These are phyloP conservation scores for Habrosyne pyritoides DNA, from an alignment of 2,888 invertebrate genomes.

Conservation along the genomic window DNA sequence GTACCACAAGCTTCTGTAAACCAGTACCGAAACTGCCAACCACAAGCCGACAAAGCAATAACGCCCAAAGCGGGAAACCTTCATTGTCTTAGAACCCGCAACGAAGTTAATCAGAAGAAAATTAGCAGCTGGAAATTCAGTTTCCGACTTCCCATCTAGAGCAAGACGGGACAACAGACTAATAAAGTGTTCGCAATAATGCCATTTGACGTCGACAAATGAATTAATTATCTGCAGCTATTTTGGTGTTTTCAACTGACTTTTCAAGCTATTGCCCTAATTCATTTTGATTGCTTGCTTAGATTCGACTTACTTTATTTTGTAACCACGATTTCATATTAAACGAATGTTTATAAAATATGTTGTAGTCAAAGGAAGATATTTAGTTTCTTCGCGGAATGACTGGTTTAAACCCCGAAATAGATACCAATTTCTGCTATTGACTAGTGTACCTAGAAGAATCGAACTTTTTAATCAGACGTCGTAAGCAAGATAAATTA, in stretches of 20 bases:
- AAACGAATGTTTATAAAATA: no score
- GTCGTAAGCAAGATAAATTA: no score
- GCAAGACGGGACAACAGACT: not conserved
- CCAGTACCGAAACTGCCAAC: not conserved
- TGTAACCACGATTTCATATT: no score
- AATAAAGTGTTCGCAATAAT: not conserved
- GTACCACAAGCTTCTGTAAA: not conserved
- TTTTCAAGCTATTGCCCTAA: not conserved
- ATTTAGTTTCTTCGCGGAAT: no score
- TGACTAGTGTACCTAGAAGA: no score
- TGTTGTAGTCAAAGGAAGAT: no score
- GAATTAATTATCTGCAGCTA: not conserved
- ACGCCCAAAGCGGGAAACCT: constrained; percentile 4
- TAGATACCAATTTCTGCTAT: no score
- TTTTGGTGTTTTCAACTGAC: not conserved
- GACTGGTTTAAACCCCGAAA: no score
- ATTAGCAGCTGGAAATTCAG: constrained; percentile 1
- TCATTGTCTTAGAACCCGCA: constrained; percentile 9
- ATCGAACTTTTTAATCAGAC: no score
- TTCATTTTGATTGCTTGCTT: no score
- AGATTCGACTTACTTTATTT: no score
- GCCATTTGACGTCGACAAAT: not conserved
- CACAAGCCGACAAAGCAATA: constrained; percentile 7
- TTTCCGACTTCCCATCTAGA: not conserved
- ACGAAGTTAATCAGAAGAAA: constrained; percentile 8